Evolutionary conservation across 2,888 invertebrate species (phyloP).

Genomic region (Tethea ocularis): DNA sequence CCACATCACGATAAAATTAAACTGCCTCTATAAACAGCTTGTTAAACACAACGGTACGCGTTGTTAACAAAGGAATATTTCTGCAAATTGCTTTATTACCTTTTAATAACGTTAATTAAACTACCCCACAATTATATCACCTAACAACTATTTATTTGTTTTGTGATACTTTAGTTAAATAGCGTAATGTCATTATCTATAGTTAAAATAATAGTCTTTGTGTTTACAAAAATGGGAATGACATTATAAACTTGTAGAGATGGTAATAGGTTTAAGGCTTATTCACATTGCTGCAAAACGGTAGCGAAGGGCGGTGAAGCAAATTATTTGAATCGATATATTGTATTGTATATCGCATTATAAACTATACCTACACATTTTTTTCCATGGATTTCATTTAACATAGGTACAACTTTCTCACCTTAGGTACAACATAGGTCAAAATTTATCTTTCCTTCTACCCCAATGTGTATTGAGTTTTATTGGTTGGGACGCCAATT

Average conservation of each 20-base stretch:
- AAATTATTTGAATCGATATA: no score
- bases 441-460: no score
- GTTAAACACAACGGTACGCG: constrained; percentile 42
- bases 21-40: constrained; percentile 31
- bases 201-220: neutral
- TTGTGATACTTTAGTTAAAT: neutral
- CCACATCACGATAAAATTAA: constrained; percentile 23
- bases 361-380: no score
- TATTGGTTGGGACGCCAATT: no score
- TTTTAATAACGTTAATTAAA: constrained; percentile 3
- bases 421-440: no score
- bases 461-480: no score
- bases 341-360: no score
- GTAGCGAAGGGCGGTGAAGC: no score
- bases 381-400: no score
- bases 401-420: no score
- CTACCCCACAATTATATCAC: neutral
- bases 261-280: neutral
- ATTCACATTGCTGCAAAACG: no score
- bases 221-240: neutral
- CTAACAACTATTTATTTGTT: neutral
- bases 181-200: neutral
- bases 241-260: neutral
- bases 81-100: constrained; percentile 24
- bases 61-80: constrained; percentile 35